These are phyloP conservation scores for Pseudomyrmex cubaensis DNA, from an alignment of 1,140 invertebrate genomes.

Conservation along the genomic window DNA sequence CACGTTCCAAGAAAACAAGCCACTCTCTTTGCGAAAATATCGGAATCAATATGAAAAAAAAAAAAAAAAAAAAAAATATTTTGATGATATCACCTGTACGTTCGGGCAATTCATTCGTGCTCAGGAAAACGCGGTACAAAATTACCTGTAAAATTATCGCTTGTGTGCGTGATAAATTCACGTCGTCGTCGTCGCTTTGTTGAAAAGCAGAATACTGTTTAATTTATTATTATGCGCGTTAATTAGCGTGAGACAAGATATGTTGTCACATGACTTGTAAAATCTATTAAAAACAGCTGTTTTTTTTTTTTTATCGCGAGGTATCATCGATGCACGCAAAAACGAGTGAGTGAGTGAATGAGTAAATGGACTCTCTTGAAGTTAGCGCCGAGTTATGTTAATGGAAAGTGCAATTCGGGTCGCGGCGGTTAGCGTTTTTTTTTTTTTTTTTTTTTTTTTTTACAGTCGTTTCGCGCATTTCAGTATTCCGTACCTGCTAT, in stretches of 20 bases:
- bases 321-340: not conserved
- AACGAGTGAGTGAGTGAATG: not conserved
- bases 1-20: not conserved
- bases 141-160: not conserved
- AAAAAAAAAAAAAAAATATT: too few species aligned
- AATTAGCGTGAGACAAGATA: not conserved
- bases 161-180: constrained; percentile 1
- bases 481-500: constrained; percentile 69
- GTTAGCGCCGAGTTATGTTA: not conserved
- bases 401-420: not conserved
- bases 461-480: constrained; percentile 71
- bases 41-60: too few species aligned
- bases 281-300: not conserved
- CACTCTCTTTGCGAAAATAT: not conserved
- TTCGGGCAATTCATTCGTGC: not conserved
- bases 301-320: not conserved
- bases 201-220: not conserved
- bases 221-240: not conserved
- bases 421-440: not conserved
- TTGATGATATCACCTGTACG: too few species aligned
- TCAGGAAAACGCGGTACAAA: not conserved
- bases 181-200: not conserved
- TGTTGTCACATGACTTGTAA: not conserved
- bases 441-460: not conserved
- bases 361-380: too few species aligned